Evolutionary conservation across 2,888 invertebrate species (phyloP).

Genomic region (Drosophila diplacantha): DNA sequence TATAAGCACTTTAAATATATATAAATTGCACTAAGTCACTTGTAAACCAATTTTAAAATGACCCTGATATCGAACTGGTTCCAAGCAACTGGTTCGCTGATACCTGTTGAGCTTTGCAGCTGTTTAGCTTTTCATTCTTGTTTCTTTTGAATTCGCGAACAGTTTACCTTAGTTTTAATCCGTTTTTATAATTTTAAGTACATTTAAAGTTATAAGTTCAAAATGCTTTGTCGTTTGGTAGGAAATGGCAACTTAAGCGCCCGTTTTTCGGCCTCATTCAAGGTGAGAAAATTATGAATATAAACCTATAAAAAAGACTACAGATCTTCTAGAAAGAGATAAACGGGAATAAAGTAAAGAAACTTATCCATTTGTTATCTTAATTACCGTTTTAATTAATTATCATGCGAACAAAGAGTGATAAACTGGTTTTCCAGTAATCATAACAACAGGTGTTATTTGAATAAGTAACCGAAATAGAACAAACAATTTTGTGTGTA

Average conservation of each 20-base stretch:
- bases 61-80: background rate
- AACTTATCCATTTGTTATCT: constrained; percentile 1
- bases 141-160: constrained; percentile 17
- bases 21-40: too few species aligned
- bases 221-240: constrained; percentile 56
- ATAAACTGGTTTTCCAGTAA: constrained; percentile 9
- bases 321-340: background rate
- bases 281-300: constrained; percentile 39
- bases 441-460: constrained; percentile 21
- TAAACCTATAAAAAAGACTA: background rate
- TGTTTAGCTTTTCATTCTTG: constrained; percentile 10
- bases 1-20: too few species aligned
- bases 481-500: background rate
- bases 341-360: background rate
- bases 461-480: constrained; percentile 8
- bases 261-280: constrained; percentile 48
- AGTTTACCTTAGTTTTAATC: constrained; percentile 22
- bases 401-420: constrained; percentile 13
- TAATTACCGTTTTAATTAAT: constrained; percentile 4
- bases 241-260: constrained; percentile 35
- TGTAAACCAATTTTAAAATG: background rate
- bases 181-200: constrained; percentile 16
- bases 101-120: constrained; percentile 33
- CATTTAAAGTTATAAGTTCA: constrained; percentile 19
- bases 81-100: background rate